Base-by-base conservation (phyloP, 2,113 vertebrate genomes). In the Gasterosteus aculeatus region DNA sequence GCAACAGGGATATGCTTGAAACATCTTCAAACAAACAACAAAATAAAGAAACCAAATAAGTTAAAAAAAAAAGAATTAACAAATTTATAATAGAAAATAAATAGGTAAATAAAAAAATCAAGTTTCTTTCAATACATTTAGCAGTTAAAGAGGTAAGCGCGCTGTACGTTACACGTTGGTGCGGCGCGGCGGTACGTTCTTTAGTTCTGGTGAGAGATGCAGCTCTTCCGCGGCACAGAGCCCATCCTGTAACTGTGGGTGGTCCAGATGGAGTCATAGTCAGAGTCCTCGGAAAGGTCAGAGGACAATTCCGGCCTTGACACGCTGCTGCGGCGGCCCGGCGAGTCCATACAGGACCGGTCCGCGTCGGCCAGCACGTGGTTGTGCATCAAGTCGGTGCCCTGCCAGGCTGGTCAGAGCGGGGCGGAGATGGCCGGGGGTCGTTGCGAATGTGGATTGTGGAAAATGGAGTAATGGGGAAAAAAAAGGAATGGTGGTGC, bases 321-420 rank as follows among this genome's bases (percentile, higher is more conserved):
- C 93, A 99, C 95, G 88, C 98, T 99, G 96, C 97, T 97, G 93
- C 97, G 98, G 91, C 97, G 97, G 91, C 96, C 97, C 87, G 96
- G 93, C 90, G 95, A 95, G 93, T 99, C 98, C 95, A 95, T 93
- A 81, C 96, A 96, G 93, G 97, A 95, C 93, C 97, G 97, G 95
- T 98, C 97, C 92, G 94, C 95, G 89, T 97, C 97, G 77, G 96
- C 96, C 94, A 99, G 93, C 93, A 99, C 97, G 91, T 99, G 98
- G 95, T 99, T 99, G 95, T 99, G 98, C 98, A 99, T 99, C 95
- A 99, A 95, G 94, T 99, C 98, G 86, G 98, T 99, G 94, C 97
- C 98, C 95, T 99, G 98, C 98, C 98, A 99, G 93, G 98, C 98
- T 99, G 94, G 91, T 90, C 79, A 85, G 91, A 91, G 89, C 88